A percentile compares a stretch with the other conserved stretches of the same genome.
These are phyloP conservation scores for Troilus luridus DNA, from an alignment of 2,888 invertebrate genomes.

Conservation along the genomic window DNA sequence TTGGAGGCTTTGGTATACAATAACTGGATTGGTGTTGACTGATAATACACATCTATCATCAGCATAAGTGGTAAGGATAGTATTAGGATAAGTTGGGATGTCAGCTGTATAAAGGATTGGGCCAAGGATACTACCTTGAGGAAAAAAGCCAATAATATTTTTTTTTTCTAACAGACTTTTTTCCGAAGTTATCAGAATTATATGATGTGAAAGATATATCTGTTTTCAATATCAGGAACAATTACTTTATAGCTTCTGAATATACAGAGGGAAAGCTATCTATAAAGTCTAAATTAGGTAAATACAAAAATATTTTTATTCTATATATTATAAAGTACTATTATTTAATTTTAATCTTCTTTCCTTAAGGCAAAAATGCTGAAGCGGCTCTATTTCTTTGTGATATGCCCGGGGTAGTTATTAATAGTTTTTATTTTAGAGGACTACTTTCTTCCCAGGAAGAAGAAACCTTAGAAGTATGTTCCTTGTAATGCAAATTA, in stretches of 20 bases:
- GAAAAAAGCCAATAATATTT: not conserved
- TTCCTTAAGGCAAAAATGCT: constrained; percentile 48
- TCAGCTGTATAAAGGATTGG: no score
- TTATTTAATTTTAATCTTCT: not conserved
- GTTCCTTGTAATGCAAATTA: not conserved
- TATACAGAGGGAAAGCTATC: not conserved
- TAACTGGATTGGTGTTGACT: no score
- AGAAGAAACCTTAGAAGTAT: not conserved
- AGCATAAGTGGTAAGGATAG: no score
- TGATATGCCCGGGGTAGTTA: constrained; percentile 56
- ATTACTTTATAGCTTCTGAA: constrained; percentile 55
- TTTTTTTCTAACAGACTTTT: constrained; percentile 37
- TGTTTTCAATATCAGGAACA: constrained; percentile 51
- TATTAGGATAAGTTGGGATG: no score
- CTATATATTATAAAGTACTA: not conserved
- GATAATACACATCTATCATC: no score
- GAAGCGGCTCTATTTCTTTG: constrained; percentile 45
- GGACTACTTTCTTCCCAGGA: constrained; percentile 18
- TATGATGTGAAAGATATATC: constrained; percentile 43
- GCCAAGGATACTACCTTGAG: no score
- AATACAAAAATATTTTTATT: not conserved
- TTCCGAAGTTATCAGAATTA: not conserved
- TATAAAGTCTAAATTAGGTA: constrained; percentile 39
- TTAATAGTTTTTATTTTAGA: constrained; percentile 52
- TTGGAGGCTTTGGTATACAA: no score